These are phyloP conservation scores for Thunnus thynnus DNA, from an alignment of 2,113 vertebrate genomes.

Conservation along the genomic window DNA sequence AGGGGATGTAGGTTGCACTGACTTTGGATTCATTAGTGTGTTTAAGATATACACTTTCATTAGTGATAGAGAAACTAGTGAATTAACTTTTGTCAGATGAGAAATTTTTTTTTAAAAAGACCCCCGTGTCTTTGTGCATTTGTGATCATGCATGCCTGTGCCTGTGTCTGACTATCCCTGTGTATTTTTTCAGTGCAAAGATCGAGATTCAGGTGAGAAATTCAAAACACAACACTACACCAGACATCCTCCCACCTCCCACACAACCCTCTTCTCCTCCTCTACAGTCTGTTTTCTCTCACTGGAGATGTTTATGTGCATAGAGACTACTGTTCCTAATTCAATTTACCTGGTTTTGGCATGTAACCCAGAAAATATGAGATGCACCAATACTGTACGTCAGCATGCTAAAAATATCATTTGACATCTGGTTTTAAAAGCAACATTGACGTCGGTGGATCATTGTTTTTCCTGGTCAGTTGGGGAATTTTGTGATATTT, in stretches of 20 bases:
- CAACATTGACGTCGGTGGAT: too few relatives aligned
- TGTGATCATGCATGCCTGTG: neutral
- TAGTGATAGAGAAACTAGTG: too few relatives aligned
- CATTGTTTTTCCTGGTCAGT: too few relatives aligned
- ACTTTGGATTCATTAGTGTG: neutral
- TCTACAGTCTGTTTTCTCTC: neutral
- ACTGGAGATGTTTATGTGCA: neutral
- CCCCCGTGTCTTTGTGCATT: neutral
- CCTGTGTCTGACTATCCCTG: slow-evolving; percentile 17
- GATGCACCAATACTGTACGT: neutral
- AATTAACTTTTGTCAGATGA: too few relatives aligned
- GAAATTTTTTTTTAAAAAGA: too few relatives aligned
- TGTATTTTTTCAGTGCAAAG: slow-evolving; percentile 85
- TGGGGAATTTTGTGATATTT: too few relatives aligned
- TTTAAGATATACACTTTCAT: too few relatives aligned
- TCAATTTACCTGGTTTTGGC: neutral
- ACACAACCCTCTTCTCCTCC: neutral
- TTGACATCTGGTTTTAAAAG: too few relatives aligned
- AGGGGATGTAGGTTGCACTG: neutral
- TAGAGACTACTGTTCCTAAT: slow-evolving; percentile 1
- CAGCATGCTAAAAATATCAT: too few relatives aligned
- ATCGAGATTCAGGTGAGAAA: slow-evolving; percentile 89
- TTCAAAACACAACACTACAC: slow-evolving; percentile 8
- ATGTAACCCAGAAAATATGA: neutral
- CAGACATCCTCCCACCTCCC: neutral